Conservation (phyloP, 2,888 invertebrate genomes). For the Diogma glabrata region DNA sequence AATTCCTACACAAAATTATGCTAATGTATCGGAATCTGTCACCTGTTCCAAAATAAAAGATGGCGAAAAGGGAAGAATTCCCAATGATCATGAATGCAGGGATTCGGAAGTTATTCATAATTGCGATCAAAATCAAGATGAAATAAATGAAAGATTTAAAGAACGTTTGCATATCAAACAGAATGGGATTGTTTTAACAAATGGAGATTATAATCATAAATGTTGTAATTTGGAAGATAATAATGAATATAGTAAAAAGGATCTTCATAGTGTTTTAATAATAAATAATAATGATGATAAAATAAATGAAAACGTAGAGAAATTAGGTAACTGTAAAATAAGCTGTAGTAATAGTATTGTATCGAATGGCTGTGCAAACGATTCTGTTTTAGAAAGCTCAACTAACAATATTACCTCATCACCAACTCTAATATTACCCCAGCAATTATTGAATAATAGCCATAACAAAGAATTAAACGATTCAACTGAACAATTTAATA, state of each 20-base stretch:
- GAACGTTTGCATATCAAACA: conserved; percentile 14
- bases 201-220: conserved; percentile 5
- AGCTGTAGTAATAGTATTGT: conserved; percentile 1
- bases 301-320: conserved; percentile 1
- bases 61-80: conserved; percentile 3
- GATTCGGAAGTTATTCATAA: background rate
- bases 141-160: conserved; percentile 12
- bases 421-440: background rate
- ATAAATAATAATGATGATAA: conserved; percentile 2
- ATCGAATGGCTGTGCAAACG: background rate
- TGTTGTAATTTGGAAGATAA: background rate
- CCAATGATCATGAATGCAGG: background rate
- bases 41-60: conserved; percentile 6
- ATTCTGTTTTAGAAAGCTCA: no score
- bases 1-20: conserved; percentile 3
- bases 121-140: background rate
- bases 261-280: background rate
- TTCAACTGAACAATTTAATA: no score
- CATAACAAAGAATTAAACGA: no score
- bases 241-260: no score
- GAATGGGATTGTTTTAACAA: conserved; percentile 16
- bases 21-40: conserved; percentile 5
- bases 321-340: background rate
- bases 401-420: no score
- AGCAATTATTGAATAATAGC: no score